These are phyloP conservation scores for Ctenopoma kingsleyae DNA, from an alignment of 2,797 vertebrate genomes.

Conservation along the genomic window DNA sequence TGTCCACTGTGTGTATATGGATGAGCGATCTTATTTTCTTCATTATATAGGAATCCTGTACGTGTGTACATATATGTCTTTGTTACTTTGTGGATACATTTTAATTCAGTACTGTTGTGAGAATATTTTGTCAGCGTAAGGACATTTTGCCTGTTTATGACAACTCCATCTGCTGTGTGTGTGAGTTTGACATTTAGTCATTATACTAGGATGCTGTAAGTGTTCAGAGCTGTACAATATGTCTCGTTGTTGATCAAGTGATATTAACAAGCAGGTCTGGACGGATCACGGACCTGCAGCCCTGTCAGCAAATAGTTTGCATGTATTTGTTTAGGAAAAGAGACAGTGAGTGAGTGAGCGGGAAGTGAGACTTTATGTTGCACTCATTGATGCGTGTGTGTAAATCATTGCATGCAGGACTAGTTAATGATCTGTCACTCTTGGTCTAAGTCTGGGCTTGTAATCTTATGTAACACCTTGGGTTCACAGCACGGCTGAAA, in stretches of 20 bases:
- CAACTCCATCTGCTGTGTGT: neutral
- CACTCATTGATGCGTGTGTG: slow-evolving; percentile 17
- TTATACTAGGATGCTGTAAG: slow-evolving; percentile 17
- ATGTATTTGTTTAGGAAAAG: slow-evolving; percentile 60
- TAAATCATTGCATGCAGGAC: slow-evolving; percentile 47
- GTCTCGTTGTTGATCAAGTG: slow-evolving; percentile 31
- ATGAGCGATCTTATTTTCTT: slow-evolving; percentile 20
- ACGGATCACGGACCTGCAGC: slow-evolving; percentile 44
- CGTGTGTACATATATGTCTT: neutral
- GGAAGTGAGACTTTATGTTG: neutral
- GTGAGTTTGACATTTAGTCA: slow-evolving; percentile 7
- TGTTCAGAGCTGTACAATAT: slow-evolving; percentile 19
- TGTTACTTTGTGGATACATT: neutral
- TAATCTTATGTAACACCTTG: slow-evolving; percentile 37
- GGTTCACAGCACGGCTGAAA: slow-evolving; percentile 13
- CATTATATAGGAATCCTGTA: slow-evolving; percentile 3
- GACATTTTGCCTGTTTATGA: neutral
- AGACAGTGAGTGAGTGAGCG: slow-evolving; percentile 17
- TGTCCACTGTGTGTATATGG: slow-evolving; percentile 3
- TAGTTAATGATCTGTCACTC: slow-evolving; percentile 46
- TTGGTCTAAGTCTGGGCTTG: slow-evolving; percentile 51
- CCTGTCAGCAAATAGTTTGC: slow-evolving; percentile 68
- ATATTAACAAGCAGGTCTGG: slow-evolving; percentile 65
- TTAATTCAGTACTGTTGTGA: too few species aligned
- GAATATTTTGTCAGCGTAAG: too few species aligned